Conservation (phyloP, 2,888 invertebrate genomes). For the Girardia tigrina region DNA sequence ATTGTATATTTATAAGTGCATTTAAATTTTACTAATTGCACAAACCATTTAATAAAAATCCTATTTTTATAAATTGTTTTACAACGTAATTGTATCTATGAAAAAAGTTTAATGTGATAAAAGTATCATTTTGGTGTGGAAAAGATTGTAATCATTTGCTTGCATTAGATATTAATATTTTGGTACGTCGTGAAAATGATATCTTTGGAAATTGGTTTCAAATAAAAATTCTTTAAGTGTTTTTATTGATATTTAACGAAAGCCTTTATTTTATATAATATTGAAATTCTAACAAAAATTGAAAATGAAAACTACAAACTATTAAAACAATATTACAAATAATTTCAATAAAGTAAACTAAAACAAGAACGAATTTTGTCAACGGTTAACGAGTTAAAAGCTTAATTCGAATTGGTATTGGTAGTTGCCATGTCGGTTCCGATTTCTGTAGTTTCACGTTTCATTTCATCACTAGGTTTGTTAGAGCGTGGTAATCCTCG, state of each 20-base stretch:
- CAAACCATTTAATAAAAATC: not conserved
- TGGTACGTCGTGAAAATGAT: not conserved
- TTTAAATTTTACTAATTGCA: not conserved
- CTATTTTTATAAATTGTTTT: conserved; percentile 6
- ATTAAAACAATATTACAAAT: conserved; percentile 10
- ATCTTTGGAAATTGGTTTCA: conserved; percentile 9
- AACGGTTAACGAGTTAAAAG: not conserved
- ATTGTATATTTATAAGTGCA: conserved; percentile 18
- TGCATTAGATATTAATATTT: conserved; percentile 16
- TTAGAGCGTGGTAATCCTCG: conserved; percentile 13
- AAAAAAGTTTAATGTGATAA: conserved; percentile 14
- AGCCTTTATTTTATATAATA: conserved; percentile 2
- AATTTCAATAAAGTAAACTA: conserved; percentile 1
- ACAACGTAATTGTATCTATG: not conserved
- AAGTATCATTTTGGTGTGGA: conserved; percentile 23
- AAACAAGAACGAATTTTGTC: not conserved
- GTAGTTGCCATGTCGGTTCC: not conserved
- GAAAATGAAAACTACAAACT: not conserved
- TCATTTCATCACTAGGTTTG: conserved; percentile 13
- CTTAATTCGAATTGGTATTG: conserved; percentile 3
- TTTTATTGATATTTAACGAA: conserved; percentile 16
- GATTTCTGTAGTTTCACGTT: conserved; percentile 7
- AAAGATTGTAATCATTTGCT: conserved; percentile 21
- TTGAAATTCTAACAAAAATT: conserved; percentile 7
- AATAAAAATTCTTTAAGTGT: conserved; percentile 9